phyloP scores from a whole-genome alignment of 2,797 vertebrate genomes.

The Scarus forsteni region DNA sequence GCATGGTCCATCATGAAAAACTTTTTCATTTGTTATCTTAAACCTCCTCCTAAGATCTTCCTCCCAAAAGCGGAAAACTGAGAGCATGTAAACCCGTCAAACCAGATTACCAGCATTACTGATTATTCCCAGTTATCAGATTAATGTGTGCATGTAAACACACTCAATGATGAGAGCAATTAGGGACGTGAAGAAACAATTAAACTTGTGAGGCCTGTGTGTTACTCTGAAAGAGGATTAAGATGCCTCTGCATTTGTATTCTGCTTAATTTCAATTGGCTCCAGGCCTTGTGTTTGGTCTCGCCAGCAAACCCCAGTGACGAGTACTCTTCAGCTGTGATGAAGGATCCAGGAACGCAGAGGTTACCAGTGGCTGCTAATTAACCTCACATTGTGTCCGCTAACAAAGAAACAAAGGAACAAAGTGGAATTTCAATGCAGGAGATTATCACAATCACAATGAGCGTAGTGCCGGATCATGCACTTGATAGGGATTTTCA shows the following conservation, averaged over 20 bases:
- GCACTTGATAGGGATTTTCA: constrained; percentile 87
- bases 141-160: no score
- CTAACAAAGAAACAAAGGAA: constrained; percentile 89
- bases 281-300: constrained; percentile 74
- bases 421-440: constrained; percentile 88
- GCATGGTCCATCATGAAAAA: no score
- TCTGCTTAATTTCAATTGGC: constrained; percentile 76
- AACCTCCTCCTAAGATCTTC: no score
- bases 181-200: constrained; percentile 72
- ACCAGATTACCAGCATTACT: no score
- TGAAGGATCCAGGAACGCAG: constrained; percentile 84
- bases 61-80: no score
- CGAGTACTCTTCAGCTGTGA: constrained; percentile 87
- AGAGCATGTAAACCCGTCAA: no score
- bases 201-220: constrained; percentile 50
- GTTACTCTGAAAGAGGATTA: constrained; percentile 76
- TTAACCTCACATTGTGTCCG: constrained; percentile 87
- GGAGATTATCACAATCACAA: constrained; percentile 89
- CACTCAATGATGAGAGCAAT: constrained; percentile 53
- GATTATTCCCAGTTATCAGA: no score
- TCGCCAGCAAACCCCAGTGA: constrained; percentile 72
- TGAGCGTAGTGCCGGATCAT: constrained; percentile 83
- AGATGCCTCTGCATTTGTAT: constrained; percentile 71
- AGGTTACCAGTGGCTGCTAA: constrained; percentile 88
- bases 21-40: no score